phyloP scores from a whole-genome alignment of 2,113 vertebrate genomes.

The Pontoporia blainvillei region DNA sequence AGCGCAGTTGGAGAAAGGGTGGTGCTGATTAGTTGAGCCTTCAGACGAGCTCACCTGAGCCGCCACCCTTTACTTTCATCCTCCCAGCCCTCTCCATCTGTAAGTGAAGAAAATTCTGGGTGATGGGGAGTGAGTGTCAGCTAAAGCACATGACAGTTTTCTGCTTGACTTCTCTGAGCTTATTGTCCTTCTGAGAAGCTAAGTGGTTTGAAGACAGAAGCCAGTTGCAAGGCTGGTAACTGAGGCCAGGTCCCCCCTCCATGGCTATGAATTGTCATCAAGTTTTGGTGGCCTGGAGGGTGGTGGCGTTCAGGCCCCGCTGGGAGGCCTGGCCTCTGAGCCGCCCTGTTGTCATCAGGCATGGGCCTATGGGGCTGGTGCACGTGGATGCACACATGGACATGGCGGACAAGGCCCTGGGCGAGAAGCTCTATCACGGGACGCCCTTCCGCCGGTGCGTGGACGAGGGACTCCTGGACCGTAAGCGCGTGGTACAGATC shows the following conservation, averaged over 20 bases:
- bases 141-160: not conserved
- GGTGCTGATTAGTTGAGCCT: not conserved
- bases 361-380: slow-evolving; percentile 91
- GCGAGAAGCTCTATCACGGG: slow-evolving; percentile 91
- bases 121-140: not conserved
- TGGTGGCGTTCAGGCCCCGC: not conserved
- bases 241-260: not conserved
- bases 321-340: not conserved
- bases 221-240: not conserved
- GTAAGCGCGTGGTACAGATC: slow-evolving; percentile 90
- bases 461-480: slow-evolving; percentile 92
- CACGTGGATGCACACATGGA: slow-evolving; percentile 94
- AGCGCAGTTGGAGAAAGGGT: not conserved
- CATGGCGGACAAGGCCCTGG: slow-evolving; percentile 84
- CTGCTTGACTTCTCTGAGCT: not conserved
- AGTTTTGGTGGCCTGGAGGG: not conserved
- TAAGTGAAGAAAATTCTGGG: not conserved
- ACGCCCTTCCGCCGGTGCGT: slow-evolving; percentile 91
- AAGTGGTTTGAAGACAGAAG: not conserved
- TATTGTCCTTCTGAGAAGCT: not conserved
- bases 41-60: not conserved
- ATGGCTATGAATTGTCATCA: not conserved
- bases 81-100: not conserved
- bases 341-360: slow-evolving; percentile 68
- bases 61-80: not conserved